Evolutionary conservation across 1,140 invertebrate genomes (phyloP).

Genomic region (Phthorimaea operculella): DNA sequence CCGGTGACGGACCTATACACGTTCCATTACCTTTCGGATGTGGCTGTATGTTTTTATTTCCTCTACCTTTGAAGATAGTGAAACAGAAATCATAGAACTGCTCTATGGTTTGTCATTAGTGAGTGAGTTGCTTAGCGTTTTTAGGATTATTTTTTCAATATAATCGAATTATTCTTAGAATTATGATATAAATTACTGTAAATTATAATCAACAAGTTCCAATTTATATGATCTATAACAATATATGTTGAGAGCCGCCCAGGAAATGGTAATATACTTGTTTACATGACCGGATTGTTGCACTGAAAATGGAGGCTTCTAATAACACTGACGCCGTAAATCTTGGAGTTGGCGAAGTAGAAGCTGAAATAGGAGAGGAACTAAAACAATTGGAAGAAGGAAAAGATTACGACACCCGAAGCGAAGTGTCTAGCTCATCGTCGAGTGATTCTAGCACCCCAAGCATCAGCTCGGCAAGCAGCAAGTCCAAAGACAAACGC

Average conservation of each 20-base stretch:
- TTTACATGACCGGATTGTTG: background rate
- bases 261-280: background rate
- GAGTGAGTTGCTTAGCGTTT: background rate
- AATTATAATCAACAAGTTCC: background rate
- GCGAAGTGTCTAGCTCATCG: constrained; percentile 80
- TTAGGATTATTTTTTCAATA: background rate
- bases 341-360: constrained; percentile 75
- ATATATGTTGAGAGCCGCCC: background rate
- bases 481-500: constrained; percentile 66
- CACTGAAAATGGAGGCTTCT: constrained; percentile 62
- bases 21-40: no score
- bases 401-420: constrained; percentile 77
- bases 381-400: constrained; percentile 74
- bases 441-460: constrained; percentile 76
- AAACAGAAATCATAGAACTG: background rate
- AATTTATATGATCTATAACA: background rate
- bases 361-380: constrained; percentile 78
- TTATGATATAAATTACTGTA: constrained; percentile 1
- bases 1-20: background rate
- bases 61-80: no score
- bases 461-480: constrained; percentile 79
- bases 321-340: constrained; percentile 74
- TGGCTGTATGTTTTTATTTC: no score
- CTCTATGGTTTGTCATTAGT: background rate
- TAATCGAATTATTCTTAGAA: background rate